Evolutionary conservation across 1,140 invertebrate genomes (phyloP), one percentile per base, ranked within the genome.

Genomic region (Littorina saxatilis): DNA sequence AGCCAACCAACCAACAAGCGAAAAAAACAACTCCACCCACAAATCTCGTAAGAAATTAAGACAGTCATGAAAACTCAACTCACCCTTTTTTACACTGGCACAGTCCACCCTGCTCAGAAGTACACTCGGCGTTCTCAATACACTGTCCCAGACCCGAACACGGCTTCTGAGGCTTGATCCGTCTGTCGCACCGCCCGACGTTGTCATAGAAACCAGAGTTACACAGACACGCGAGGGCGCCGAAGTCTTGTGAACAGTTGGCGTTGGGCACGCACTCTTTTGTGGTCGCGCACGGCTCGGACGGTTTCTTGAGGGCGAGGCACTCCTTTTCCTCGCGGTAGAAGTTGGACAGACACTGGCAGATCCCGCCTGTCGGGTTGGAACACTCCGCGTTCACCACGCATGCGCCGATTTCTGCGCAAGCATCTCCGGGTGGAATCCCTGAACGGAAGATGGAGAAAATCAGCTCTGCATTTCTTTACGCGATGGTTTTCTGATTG

Each of bases 101-200:
- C 13, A 70, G n/a, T 7, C 66, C 72, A 2, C 81, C 81, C 32
- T 79, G n/a, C 32, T 80, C 58, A 23, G 35, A 39, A 9, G 58
- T 32, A 35, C 82, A 83, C 68, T 77, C 76, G 7, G 82, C 78
- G 47, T 80, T 50, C 20, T 75, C 77, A 23, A 83, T 77, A n/a
- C 82, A 83, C 82, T 83, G 82, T 1, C 74, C 82, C 39, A 80
- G 78, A 15, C 58, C 40, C 7, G 58, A 61, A 29, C 82, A 83
- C 0, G 73, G 61, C 4, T 79, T 39, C 50, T 58, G 70, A 4
- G 82, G 78, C 50, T 77, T 80, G 63, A 83, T 77, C 47, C 82
- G 75, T 29, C 39, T 20, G 47, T 72, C 52, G 29, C 82, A 83
- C 27, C 61, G 15, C 1, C 76, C 78, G 7, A 7, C 52, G 40